Percentiles rank a stretch among this genome's conserved stretches.
Conservation (phyloP, 2,113 vertebrate species). For the Eretmochelys imbricata region DNA sequence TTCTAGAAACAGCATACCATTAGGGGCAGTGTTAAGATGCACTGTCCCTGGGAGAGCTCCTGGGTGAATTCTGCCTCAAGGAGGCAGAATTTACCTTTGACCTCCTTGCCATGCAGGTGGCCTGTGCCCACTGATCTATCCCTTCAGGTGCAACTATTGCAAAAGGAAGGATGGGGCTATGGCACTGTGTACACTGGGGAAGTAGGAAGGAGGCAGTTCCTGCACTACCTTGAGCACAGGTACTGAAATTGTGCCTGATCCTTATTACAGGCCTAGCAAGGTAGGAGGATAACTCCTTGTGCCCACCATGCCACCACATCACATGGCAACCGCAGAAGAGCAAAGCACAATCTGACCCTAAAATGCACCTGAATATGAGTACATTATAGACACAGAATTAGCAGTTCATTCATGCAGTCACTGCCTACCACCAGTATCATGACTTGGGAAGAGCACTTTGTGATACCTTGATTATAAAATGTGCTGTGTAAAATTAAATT, state of each 20-base stretch:
- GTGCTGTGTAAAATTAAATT: constrained; percentile 51
- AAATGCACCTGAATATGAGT: neutral
- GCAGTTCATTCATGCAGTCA: neutral
- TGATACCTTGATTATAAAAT: constrained; percentile 38
- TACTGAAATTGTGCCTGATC: neutral
- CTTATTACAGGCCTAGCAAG: neutral
- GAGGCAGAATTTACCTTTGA: neutral
- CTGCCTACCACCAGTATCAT: neutral
- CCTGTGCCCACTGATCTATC: too few species aligned
- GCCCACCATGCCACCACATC: neutral
- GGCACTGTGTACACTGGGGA: neutral
- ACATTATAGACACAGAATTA: neutral
- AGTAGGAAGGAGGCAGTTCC: neutral
- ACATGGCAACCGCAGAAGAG: neutral
- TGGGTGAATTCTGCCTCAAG: neutral
- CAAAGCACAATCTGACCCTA: neutral
- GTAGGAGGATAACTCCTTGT: neutral
- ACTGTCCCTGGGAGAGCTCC: neutral
- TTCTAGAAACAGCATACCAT: neutral
- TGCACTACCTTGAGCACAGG: neutral
- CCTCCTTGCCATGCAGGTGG: rapidly evolving
- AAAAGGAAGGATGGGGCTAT: neutral
- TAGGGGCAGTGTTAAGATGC: neutral
- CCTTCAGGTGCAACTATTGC: neutral
- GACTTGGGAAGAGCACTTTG: constrained; percentile 11